Base-by-base conservation (phyloP, 2,888 invertebrate species). In the Epinotia nisella region DNA sequence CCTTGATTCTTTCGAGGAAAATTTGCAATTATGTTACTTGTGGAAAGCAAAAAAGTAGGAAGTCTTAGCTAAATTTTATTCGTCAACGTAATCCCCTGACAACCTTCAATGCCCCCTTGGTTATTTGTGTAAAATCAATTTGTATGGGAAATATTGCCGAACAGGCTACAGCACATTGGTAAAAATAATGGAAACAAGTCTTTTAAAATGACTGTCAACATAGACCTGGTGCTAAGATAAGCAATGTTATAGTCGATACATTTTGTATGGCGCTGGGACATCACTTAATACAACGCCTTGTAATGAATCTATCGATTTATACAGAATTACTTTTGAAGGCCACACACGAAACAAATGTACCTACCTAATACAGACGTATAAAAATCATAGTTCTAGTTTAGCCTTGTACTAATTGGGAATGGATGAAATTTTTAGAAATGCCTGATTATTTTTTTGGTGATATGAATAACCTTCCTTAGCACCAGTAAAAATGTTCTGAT, bases 1-100 rank as follows among this genome's bases (percentile, higher is more conserved):
- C 55, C 53, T 41, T 29, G 19, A 61, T 24, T 45, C 17, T 15
- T 62, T 62, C 55, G 62, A 35, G 15, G 49, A 56, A 17, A 55
- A 62, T 61, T 5, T 55, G 45, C 24, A 66, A 56, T 67, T 21
- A 41, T 56, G 17, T 41, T 39, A 19, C 39, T 39, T 39, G n/a
- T n/a, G 1, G n/a, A 35, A 35, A 3, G 3, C 59, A 49, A n/a
- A 45, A 45, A 13, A 15, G 45, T 45, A 45, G 15, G 3, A 15
- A 4, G 13, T 5, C 4, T 49, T 49, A 49, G n/a, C n/a, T n/a
- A 49, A 1, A 49, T 49, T 45, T 49, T 5, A n/a, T 49, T 49
- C 1, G 13, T n/a, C n/a, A 49, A 49, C 7, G 1, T n/a, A n/a
- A n/a, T 4, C 4, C 4, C 49, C 49, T 7, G n/a, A 49, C 49